Evolutionary conservation across 1,140 invertebrate genomes (phyloP).

Genomic region (Eciton burchellii): DNA sequence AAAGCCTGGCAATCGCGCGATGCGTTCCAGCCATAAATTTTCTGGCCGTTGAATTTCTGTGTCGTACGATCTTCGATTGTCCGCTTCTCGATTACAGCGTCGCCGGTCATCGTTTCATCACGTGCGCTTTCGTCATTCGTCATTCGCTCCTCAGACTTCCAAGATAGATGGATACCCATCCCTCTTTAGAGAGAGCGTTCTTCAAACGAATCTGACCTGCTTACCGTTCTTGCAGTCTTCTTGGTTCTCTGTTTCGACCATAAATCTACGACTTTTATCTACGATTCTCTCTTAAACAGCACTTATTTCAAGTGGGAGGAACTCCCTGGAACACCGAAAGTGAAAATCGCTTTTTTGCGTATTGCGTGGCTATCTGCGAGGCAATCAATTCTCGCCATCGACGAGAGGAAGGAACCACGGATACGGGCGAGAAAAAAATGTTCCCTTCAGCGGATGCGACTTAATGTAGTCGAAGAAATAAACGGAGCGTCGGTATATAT

Average conservation of each 20-base stretch:
- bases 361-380: slow-evolving; percentile 3
- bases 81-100: background rate
- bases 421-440: slow-evolving; percentile 60
- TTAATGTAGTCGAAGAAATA: slow-evolving; percentile 77
- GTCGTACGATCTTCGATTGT: slow-evolving; percentile 3
- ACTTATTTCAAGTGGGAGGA: background rate
- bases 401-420: slow-evolving; percentile 35
- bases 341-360: slow-evolving; percentile 10
- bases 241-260: too few relatives aligned
- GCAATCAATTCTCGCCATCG: slow-evolving; percentile 63
- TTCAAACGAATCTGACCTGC: too few relatives aligned
- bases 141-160: background rate
- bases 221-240: background rate
- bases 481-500: slow-evolving; percentile 70
- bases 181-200: too few relatives aligned
- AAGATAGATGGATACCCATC: background rate
- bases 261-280: too few relatives aligned
- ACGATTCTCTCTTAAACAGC: background rate
- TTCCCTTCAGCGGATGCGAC: slow-evolving; percentile 58
- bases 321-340: background rate
- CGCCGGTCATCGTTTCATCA: background rate
- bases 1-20: background rate
- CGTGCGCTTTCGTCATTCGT: background rate
- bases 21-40: background rate
- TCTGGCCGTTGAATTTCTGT: slow-evolving; percentile 1